Conservation (phyloP, 2,113 vertebrate genomes). For the Pseudorasbora parva region DNA sequence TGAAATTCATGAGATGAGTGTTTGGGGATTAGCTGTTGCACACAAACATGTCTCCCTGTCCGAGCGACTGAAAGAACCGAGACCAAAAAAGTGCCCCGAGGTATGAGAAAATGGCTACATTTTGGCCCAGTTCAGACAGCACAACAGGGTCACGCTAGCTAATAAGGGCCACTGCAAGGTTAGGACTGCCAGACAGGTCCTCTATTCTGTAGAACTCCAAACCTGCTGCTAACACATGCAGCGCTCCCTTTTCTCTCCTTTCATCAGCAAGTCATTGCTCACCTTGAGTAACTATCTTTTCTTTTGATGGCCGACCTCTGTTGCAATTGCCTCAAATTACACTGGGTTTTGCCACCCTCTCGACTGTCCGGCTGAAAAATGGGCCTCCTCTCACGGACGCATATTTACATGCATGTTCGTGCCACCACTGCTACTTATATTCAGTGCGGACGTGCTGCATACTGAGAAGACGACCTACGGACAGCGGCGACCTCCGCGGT, state of each 20-base stretch:
- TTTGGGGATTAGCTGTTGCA: conserved; percentile 42
- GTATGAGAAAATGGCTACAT: conserved; percentile 37
- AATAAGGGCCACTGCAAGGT: conserved; percentile 65
- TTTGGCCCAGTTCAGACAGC: conserved; percentile 46
- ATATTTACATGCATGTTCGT: conserved; percentile 53
- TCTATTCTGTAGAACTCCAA: conserved; percentile 60
- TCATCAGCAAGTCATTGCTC: conserved; percentile 49
- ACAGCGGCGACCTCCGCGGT: conserved; percentile 38
- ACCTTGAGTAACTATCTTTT: conserved; percentile 48
- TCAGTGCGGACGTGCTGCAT: conserved; percentile 61
- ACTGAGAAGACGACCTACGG: conserved; percentile 58
- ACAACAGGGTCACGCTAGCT: conserved; percentile 69
- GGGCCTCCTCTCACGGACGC: conserved; percentile 35
- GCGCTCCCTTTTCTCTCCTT: not conserved
- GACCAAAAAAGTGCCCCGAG: not conserved
- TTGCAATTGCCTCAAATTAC: conserved; percentile 67
- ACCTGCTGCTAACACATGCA: conserved; percentile 54
- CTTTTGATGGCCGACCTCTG: conserved; percentile 38
- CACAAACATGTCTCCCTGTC: conserved; percentile 26
- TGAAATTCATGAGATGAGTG: conserved; percentile 36
- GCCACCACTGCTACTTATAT: conserved; percentile 47
- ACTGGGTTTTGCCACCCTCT: conserved; percentile 66
- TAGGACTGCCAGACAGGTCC: conserved; percentile 59
- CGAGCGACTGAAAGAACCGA: not conserved
- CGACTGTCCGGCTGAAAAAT: conserved; percentile 71